Evolutionary conservation across 2,113 vertebrate genomes (phyloP), one percentile per base, ranked within the genome.

Genomic region (Seriola rivoliana): DNA sequence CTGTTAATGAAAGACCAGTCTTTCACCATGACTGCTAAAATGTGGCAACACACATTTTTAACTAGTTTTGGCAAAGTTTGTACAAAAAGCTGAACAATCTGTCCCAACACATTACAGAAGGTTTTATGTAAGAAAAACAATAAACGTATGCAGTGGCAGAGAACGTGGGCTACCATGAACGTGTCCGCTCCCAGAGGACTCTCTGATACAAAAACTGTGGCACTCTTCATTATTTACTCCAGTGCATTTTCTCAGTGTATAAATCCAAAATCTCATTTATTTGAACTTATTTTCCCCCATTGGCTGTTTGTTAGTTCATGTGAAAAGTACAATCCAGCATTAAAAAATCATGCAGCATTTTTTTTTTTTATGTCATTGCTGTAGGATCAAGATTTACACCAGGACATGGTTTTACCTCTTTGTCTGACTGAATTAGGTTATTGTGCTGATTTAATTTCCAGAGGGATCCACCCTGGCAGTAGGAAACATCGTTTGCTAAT

Each of bases 361-460:
- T 72, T 71, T 85, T 68, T 66, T 85, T 68, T 66, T 50, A 71
- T 60, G 36, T 68, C 23, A 25, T 72, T 63, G 63, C 25, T 74
- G 23, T 52, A 29, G 50, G 52, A 84, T 74, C 12, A 34, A 29
- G 29, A 65, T 68, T 86, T 80, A 59, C 63, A 67, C 25, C 42
- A 36, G 59, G 66, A 38, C 73, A 46, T 62, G 38, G 34, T 65
- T 64, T 54, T 65, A 54, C 55, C 70, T 50, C 58, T 57, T 29
- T 38, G 46, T 90, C 71, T 90, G 91, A 93, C 88, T 88, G 85
- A 93, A 92, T 76, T 85, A 84, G 92, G 92, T 93, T 93, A 93
- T 88, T 92, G 85, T 88, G 82, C 85, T 84, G 82, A 89, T 93
- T 93, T 85, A 82, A 93, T 93, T 93, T 93, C 91, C 93, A 92